Evolutionary conservation across 2,888 invertebrate species (phyloP).

Genomic region (Drosophila lacicola): DNA sequence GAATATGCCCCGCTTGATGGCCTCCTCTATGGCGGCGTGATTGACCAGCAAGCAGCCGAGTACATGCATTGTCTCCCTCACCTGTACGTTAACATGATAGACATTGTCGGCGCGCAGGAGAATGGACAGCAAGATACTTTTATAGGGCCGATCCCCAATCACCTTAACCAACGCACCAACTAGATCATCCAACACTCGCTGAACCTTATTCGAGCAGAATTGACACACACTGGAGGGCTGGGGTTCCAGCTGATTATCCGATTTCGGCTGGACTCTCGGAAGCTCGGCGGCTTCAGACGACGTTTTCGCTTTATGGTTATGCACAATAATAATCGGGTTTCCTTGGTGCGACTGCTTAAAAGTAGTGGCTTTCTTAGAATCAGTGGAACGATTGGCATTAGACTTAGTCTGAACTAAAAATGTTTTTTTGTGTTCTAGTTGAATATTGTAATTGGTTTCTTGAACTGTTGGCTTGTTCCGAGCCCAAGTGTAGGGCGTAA

Average conservation of each 20-base stretch:
- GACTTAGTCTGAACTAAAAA: background rate
- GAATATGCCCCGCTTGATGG: conserved; percentile 53
- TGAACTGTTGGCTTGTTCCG: background rate
- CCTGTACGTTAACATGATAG: conserved; percentile 71
- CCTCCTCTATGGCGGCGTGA: conserved; percentile 59
- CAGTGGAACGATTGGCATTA: background rate
- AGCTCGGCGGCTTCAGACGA: too few relatives aligned
- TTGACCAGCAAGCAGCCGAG: conserved; percentile 68
- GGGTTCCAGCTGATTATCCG: background rate
- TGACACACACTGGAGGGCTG: conserved; percentile 38
- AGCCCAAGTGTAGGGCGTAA: background rate
- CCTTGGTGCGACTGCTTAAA: background rate
- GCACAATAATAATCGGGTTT: background rate
- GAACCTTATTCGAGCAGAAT: conserved; percentile 34
- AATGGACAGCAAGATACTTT: conserved; percentile 58
- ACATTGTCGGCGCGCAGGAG: conserved; percentile 57
- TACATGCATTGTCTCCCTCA: conserved; percentile 28
- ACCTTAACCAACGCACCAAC: conserved; percentile 18
- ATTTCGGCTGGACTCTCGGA: background rate
- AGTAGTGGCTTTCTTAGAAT: background rate
- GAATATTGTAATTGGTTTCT: background rate
- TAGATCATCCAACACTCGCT: conserved; percentile 31
- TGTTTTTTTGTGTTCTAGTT: background rate
- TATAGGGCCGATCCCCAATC: conserved; percentile 23
- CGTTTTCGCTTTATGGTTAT: background rate